Percentiles rank a stretch among this genome's conserved stretches.
Conservation (phyloP, 2,888 invertebrate genomes). For the Tortricodes alternella region DNA sequence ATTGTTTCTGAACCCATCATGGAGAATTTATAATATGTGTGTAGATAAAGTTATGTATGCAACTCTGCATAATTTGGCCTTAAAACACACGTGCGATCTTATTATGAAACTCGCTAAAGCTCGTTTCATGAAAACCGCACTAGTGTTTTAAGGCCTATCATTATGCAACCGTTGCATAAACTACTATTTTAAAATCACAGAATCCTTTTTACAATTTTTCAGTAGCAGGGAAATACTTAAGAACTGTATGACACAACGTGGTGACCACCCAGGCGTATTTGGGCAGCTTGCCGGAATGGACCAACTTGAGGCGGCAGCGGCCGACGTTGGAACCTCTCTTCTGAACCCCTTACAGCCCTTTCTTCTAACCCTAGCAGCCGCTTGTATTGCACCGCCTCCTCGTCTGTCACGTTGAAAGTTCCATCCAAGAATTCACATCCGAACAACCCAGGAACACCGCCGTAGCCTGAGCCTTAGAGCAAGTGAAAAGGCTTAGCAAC, state of each 20-base stretch:
- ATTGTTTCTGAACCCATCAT: too few relatives aligned
- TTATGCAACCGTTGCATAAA: too few relatives aligned
- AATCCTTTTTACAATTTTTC: too few relatives aligned
- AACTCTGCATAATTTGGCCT: too few relatives aligned
- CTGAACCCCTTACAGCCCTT: slow-evolving; percentile 72
- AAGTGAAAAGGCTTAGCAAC: slow-evolving; percentile 72
- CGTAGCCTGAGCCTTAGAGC: slow-evolving; percentile 75
- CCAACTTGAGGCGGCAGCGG: slow-evolving; percentile 67
- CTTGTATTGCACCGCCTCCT: slow-evolving; percentile 63
- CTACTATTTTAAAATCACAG: too few relatives aligned
- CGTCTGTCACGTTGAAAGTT: slow-evolving; percentile 65
- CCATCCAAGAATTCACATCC: slow-evolving; percentile 67
- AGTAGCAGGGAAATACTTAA: slow-evolving; percentile 72
- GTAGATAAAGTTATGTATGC: too few relatives aligned
- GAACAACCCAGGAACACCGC: slow-evolving; percentile 66
- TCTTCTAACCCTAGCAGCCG: slow-evolving; percentile 64
- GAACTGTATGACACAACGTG: slow-evolving; percentile 63
- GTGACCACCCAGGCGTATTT: slow-evolving; percentile 73
- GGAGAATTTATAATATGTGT: too few relatives aligned
- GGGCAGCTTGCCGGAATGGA: slow-evolving; percentile 64
- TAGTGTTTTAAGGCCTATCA: too few relatives aligned
- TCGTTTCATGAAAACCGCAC: too few relatives aligned
- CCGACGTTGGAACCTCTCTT: slow-evolving; percentile 74
- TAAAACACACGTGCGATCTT: too few relatives aligned
- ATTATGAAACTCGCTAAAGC: too few relatives aligned